These are phyloP conservation scores for Podarcis raffonei DNA, from an alignment of 2,113 vertebrate species.

Conservation along the genomic window DNA sequence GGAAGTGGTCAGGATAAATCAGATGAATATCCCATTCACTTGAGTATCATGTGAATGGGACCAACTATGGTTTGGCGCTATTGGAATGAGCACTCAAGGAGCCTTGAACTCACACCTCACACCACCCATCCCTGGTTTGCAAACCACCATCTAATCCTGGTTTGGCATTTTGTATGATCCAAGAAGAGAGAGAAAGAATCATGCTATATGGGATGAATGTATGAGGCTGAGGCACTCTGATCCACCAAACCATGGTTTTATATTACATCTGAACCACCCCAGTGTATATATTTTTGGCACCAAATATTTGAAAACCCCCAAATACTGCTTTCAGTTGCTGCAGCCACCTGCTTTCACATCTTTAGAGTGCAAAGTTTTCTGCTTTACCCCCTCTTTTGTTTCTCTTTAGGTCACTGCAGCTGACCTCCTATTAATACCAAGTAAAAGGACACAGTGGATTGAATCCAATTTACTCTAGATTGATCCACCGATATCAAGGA, in stretches of 20 bases:
- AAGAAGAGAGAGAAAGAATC: background rate
- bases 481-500: too few relatives aligned
- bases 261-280: background rate
- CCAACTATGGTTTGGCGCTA: background rate
- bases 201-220: too few relatives aligned
- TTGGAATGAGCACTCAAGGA: background rate
- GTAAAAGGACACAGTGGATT: background rate
- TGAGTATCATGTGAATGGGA: background rate
- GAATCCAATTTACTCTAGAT: too few relatives aligned
- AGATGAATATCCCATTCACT: conserved; percentile 38
- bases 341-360: background rate
- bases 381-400: background rate
- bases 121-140: background rate
- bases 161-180: background rate
- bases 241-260: background rate
- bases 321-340: background rate
- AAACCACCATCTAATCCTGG: background rate
- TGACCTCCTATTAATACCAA: background rate
- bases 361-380: background rate
- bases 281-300: background rate
- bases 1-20: conserved; percentile 5
- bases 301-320: background rate
- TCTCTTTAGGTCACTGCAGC: background rate
- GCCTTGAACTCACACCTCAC: background rate
- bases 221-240: too few relatives aligned